These are phyloP conservation scores for Meriones psammophilus DNA, from an alignment of 2,797 vertebrate genomes.

Conservation along the genomic window DNA sequence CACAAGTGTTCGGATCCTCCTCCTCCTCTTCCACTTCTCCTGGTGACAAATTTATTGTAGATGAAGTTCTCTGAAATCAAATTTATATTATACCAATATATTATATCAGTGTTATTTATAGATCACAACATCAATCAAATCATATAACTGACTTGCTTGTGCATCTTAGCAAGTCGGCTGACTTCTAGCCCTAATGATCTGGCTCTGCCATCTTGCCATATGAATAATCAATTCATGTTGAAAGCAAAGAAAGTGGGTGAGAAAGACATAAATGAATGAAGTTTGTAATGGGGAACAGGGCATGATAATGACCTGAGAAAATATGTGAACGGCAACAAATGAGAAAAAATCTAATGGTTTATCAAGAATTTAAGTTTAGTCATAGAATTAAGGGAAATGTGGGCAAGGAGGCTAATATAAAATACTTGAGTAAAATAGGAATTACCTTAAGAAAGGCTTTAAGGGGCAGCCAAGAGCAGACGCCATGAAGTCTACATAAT, in stretches of 20 bases:
- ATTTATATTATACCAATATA: conserved; percentile 82
- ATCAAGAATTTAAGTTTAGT: not conserved
- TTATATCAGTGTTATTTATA: conserved; percentile 75
- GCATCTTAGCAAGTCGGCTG: not conserved
- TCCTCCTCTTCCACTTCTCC: conserved; percentile 94
- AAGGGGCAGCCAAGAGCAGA: not conserved
- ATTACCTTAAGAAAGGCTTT: not conserved
- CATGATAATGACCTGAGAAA: not conserved
- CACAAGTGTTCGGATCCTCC: conserved; percentile 92
- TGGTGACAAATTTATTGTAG: conserved; percentile 89
- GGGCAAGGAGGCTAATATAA: not conserved
- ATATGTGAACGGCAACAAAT: conserved; percentile 28
- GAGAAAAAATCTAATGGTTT: conserved; percentile 46
- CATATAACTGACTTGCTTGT: conserved; percentile 27
- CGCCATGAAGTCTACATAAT: conserved; percentile 23
- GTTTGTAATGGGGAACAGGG: not conserved
- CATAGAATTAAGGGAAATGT: not conserved
- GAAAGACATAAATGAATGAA: conserved; percentile 10
- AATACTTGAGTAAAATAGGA: not conserved
- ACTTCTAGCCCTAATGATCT: not conserved
- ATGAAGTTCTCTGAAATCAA: conserved; percentile 91
- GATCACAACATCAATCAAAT: conserved; percentile 69
- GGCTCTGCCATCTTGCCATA: not conserved
- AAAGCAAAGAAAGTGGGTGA: not conserved
- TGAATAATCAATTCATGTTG: not conserved